Conservation (phyloP, 2,113 vertebrate species). For the Hassar affinis region DNA sequence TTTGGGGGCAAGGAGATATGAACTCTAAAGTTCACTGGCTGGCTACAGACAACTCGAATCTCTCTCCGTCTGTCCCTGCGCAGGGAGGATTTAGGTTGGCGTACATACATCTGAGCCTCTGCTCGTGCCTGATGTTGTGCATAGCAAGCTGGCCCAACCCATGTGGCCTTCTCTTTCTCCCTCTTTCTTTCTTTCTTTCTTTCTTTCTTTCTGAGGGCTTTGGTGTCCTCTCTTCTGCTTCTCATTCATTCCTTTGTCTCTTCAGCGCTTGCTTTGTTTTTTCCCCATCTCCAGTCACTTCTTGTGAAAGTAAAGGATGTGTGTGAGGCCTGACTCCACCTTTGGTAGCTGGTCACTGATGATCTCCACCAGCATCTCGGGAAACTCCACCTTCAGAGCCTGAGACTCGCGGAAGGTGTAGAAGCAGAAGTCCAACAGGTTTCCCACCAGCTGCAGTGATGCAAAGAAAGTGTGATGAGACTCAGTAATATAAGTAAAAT, state of each 20-base stretch:
- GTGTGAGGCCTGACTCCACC: constrained; percentile 97
- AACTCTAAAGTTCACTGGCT: constrained; percentile 36
- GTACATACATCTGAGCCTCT: constrained; percentile 31
- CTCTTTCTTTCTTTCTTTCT: neutral
- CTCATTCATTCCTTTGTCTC: neutral
- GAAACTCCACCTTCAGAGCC: constrained; percentile 97
- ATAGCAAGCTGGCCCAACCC: constrained; percentile 38
- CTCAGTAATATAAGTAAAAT: no score
- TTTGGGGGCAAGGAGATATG: constrained; percentile 58
- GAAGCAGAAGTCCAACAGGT: constrained; percentile 97
- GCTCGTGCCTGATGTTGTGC: constrained; percentile 38
- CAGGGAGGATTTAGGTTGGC: constrained; percentile 17
- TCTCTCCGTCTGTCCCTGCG: constrained; percentile 24
- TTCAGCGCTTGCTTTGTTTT: neutral
- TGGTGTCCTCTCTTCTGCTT: constrained; percentile 15
- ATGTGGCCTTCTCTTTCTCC: neutral
- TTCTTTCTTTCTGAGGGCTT: constrained; percentile 28
- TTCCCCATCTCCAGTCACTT: constrained; percentile 78
- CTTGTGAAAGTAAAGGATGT: constrained; percentile 97
- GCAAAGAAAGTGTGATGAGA: neutral
- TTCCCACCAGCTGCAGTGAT: constrained; percentile 84
- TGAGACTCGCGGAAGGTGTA: constrained; percentile 99
- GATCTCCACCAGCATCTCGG: constrained; percentile 99
- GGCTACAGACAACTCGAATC: constrained; percentile 33
- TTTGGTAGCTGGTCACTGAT: constrained; percentile 99